A percentile compares a stretch with the other conserved stretches of the same genome.
These are phyloP conservation scores for Tetranychus truncatus DNA, from an alignment of 2,888 invertebrate species.

Conservation along the genomic window DNA sequence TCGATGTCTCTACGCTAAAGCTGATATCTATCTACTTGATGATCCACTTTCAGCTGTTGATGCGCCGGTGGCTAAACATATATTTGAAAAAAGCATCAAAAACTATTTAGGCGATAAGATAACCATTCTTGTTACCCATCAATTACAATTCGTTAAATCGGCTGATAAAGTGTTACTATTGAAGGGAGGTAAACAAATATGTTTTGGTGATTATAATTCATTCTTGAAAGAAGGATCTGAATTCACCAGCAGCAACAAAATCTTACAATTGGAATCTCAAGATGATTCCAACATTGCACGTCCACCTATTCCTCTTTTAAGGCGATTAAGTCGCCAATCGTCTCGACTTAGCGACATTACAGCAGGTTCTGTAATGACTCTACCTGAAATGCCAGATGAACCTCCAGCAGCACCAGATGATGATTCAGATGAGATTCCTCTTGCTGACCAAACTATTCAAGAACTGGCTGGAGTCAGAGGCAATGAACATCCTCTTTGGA, in stretches of 20 bases:
- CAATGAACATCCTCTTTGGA: not conserved
- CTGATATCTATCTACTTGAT: slow-evolving; percentile 37
- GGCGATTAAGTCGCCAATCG: not conserved
- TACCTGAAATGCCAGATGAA: not conserved
- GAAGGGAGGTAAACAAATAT: slow-evolving; percentile 29
- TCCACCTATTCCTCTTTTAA: not conserved
- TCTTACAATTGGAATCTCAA: not conserved
- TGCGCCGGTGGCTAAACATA: slow-evolving; percentile 34
- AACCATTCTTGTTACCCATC: slow-evolving; percentile 38
- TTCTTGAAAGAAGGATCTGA: not conserved
- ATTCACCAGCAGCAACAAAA: not conserved
- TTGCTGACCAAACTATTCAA: not conserved
- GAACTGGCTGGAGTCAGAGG: not conserved
- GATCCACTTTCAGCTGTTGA: slow-evolving; percentile 37
- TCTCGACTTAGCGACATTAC: not conserved
- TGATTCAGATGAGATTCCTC: not conserved
- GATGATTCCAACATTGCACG: not conserved
- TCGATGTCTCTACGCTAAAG: slow-evolving; percentile 34
- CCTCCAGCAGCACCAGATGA: not conserved
- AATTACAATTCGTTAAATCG: slow-evolving; percentile 36
- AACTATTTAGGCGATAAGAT: slow-evolving; percentile 30
- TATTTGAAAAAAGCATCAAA: slow-evolving; percentile 35
- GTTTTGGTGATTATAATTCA: not conserved
- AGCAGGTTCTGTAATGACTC: not conserved
- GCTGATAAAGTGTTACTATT: slow-evolving; percentile 36